Base-by-base conservation (phyloP, 2,113 vertebrate genomes). In the Oncorhynchus masou region DNA sequence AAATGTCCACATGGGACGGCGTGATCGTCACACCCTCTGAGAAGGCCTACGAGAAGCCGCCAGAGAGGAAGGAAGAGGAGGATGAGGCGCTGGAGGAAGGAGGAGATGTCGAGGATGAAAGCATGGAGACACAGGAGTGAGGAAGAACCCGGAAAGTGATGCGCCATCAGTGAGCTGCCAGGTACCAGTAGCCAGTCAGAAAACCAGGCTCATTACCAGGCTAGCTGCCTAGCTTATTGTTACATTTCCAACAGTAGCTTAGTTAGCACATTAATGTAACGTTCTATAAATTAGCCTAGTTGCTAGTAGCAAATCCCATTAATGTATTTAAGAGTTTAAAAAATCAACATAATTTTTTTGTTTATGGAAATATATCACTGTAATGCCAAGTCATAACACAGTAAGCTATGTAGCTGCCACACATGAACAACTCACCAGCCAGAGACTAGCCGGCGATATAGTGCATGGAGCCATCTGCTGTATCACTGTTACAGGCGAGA, bases 1-100 rank as follows among this genome's bases (percentile, higher is more conserved):
- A 99, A 83, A 99, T 99, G 95, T 99, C 97, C 8, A 98, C 96
- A 0, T 99, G 97, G 97, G 97, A 98, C 0, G 97, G 97, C 0
- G 97, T 99, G 83, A 99, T 99, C 0, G 97, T 99, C 72, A 99
- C 97, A 0, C 97, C 97, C 0, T 99, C 97, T 0, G 97, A 99
- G 85, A 99, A 97, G 83, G 97, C 96, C 2, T 99, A 99, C 0
- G 97, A 98, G 88, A 98, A 99, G 49, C 97, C 97, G 0, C 97
- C 96, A 0, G 97, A 99, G 89, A 96, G 95, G 87, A 99, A 99
- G 77, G 97, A 99, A 82, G 97, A 97, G 22, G 97, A 99, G 0
- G 97, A 99, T 0, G 97, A 98, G 1, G 94, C 95, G 0, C 87
- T 97, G 54, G 97, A 96, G 25, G 96, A 97, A 73, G 97, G 96